Base-by-base conservation (phyloP, 1,140 invertebrate genomes). In the Hetaerina americana region DNA sequence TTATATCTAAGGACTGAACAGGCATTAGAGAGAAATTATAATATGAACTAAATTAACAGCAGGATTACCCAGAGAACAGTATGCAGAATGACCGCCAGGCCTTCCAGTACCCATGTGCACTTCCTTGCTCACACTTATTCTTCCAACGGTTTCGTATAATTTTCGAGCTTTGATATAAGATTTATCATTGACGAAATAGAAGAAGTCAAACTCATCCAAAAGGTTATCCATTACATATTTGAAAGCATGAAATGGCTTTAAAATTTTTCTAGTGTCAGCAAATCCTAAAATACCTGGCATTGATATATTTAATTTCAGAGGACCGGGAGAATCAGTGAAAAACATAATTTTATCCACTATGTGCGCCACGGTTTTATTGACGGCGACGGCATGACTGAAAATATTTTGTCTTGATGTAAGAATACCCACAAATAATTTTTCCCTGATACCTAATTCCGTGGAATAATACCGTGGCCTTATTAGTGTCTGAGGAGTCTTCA, bases 221-320 rank as follows among this genome's bases (percentile, higher is more conserved):
- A 92, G 95, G 78, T 94, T 93, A 73, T 96, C 93, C 22, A 88
- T 88, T 5, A 97, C 87, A 77, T 97, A 96, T 78, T 95, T 94
- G 26, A 98, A 82, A 5, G 92, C 86, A 77, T 95, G 91, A 79
- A 93, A 92, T 1, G 91, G 89, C 76, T 90, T 87, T 2, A 92
- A 81, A 76, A 89, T 87, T 73, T 86, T 85, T 70, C 88, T 83
- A 0, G 88, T 89, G 75, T 93, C 92, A 0, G 90, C 91, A 76
- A 94, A 93, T 0, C 89, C 90, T 1, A 92, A 89, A 70, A 92
- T 89, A 73, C 90, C 90, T 66, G 89, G 86, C n/a, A 91, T 79
- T 69, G 77, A 79, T 26, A 89, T 87, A 75, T 89, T 89, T 0
- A 86, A 84, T 78, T 83, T 89, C 81, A 80, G 88, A 80, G 80